Evolutionary conservation across 2,797 vertebrate genomes (phyloP).

Genomic region (Nyctalus aviator): DNA sequence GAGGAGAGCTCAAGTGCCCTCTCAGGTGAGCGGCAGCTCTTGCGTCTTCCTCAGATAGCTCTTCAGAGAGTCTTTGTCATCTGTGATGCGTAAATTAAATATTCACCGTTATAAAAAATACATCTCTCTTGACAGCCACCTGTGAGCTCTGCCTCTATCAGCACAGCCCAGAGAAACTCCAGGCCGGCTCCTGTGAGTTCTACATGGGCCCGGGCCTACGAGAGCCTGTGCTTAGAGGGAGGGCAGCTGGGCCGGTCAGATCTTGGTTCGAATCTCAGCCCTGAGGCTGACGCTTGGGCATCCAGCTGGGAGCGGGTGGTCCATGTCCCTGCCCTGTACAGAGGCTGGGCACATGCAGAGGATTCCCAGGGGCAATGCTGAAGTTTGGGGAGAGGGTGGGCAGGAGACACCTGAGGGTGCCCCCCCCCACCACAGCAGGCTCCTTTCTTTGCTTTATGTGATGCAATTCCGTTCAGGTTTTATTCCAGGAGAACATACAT

Average conservation of each 20-base stretch:
- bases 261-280: not conserved
- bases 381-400: not conserved
- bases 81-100: conserved; percentile 81
- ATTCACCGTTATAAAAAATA: conserved; percentile 81
- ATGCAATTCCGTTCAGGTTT: not conserved
- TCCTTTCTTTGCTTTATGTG: not conserved
- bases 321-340: accelerated
- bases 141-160: conserved; percentile 68
- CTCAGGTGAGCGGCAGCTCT: conserved; percentile 59
- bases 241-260: not conserved
- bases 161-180: conserved; percentile 51
- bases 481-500: not conserved
- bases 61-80: conserved; percentile 79
- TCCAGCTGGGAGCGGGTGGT: accelerated
- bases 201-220: not conserved
- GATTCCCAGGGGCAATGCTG: accelerated
- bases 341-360: not conserved
- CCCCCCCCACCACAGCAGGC: not conserved
- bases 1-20: not conserved
- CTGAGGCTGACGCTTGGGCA: accelerated
- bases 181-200: conserved; percentile 48
- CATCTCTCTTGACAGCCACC: conserved; percentile 76
- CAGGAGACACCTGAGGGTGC: not conserved
- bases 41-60: conserved; percentile 68
- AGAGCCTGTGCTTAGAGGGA: not conserved